Evolutionary conservation across 2,797 vertebrate genomes (phyloP).

Genomic region (Sebastes flavidus): DNA sequence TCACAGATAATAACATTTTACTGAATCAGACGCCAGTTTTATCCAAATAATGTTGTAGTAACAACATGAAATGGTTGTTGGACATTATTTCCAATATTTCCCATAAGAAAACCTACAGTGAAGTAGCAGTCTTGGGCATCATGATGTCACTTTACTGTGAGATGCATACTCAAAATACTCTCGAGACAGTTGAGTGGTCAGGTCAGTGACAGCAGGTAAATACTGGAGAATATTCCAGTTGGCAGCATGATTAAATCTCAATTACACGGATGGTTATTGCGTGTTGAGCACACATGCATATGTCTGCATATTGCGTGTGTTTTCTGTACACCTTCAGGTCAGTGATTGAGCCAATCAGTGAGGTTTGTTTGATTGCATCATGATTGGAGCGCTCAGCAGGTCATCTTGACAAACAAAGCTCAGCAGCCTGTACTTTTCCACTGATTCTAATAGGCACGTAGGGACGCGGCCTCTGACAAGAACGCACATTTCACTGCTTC

Average conservation of each 20-base stretch:
- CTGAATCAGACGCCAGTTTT: neutral
- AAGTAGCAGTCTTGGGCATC: neutral
- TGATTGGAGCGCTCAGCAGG: conserved; percentile 53
- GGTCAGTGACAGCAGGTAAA: neutral
- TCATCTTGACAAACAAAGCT: conserved; percentile 58
- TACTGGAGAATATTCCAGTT: neutral
- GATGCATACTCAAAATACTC: neutral
- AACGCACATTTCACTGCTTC: conserved; percentile 7
- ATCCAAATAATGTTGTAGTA: neutral
- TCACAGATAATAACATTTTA: neutral
- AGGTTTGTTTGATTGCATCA: conserved; percentile 52
- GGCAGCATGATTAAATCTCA: neutral
- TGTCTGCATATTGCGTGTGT: neutral
- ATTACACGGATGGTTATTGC: neutral
- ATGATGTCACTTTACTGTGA: neutral
- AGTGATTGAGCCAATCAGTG: conserved; percentile 17
- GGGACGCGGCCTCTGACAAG: neutral
- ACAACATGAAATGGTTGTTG: neutral
- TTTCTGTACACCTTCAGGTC: conserved; percentile 12
- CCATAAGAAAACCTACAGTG: neutral
- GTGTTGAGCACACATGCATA: neutral
- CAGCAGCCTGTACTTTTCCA: conserved; percentile 66
- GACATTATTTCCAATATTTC: neutral
- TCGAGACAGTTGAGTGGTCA: neutral
- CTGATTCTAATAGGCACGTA: conserved; percentile 56